These are phyloP conservation scores for Samia ricini DNA, from an alignment of 1,140 invertebrate genomes.

Conservation along the genomic window DNA sequence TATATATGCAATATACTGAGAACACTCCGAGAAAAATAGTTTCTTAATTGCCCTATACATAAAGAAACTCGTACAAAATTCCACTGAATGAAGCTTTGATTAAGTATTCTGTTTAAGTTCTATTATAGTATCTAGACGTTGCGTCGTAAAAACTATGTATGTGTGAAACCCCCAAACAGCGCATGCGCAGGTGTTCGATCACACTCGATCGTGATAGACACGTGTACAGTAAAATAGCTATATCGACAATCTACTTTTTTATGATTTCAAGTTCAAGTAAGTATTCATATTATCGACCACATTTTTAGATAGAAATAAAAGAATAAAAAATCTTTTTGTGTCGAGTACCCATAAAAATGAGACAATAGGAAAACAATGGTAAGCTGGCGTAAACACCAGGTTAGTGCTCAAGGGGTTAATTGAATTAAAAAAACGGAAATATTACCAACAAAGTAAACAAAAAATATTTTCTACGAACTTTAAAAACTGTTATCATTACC, in stretches of 20 bases:
- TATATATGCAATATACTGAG: no score
- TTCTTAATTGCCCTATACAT: neutral
- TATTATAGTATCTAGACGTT: neutral
- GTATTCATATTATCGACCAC: neutral
- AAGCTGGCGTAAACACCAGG: no score
- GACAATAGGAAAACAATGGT: no score
- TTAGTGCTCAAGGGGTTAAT: no score
- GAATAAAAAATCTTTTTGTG: neutral
- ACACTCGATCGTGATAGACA: slow-evolving; percentile 12
- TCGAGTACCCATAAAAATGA: no score
- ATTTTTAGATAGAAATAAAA: neutral
- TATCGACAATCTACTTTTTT: neutral
- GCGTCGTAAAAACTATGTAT: neutral
- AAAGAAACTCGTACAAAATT: neutral
- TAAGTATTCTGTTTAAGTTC: neutral
- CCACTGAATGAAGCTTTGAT: neutral
- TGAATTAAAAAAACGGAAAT: no score
- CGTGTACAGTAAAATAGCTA: neutral
- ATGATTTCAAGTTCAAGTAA: neutral
- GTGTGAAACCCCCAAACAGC: neutral
- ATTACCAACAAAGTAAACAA: no score
- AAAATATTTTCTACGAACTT: no score
- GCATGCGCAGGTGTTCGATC: slow-evolving; percentile 40
- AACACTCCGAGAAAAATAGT: neutral
- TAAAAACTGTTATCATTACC: no score